Evolutionary conservation across 2,888 invertebrate genomes (phyloP), one percentile per base, ranked within the genome.

Genomic region (Macrophya annulata): DNA sequence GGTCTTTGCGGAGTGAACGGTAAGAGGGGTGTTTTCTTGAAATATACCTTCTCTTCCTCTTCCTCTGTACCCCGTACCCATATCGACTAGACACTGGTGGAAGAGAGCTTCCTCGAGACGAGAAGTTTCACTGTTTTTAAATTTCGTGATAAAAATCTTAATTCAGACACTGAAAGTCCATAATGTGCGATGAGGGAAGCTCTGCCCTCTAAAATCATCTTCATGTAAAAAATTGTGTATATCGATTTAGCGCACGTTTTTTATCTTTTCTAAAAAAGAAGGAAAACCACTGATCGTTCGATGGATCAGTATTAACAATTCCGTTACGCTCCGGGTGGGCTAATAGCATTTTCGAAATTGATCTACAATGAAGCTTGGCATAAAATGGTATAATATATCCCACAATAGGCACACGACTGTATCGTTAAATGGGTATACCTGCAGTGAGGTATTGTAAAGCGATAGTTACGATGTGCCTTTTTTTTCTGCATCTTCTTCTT

Each of bases 11-110:
- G 31, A 21, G 45, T 8, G n/a, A 15, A 62, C 62, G 68, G 25
- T 9, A 40, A 17, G 9, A 31, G 68, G 68, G 83, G 31, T 62
- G 48, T 37, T 62, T 83, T 83, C 83, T 83, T 71, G 83, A 83
- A 83, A 83, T 83, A 83, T 83, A 83, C 45, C 45, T 68, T 48
- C 83, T 48, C 25, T 68, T 43, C 83, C 68, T 82, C 82, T 82
- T 51, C 79, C 43, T 59, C 59, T n/a, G 21, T 43, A 72, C 40
- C 31, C 68, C 68, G 68, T 6, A 37, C 68, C 68, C 37, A 37
- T 12, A 37, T 5, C 17, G 68, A 12, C 68, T 68, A 68, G 37
- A 68, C 37, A 37, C 68, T 31, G 65, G 31, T 31, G 31, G 21
- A 65, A 12, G 4, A 12, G 4, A 65, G 31, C 37, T 68, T 37